Evolutionary conservation across 2,888 invertebrate genomes (phyloP).

Genomic region (Eupithecia subumbrata): DNA sequence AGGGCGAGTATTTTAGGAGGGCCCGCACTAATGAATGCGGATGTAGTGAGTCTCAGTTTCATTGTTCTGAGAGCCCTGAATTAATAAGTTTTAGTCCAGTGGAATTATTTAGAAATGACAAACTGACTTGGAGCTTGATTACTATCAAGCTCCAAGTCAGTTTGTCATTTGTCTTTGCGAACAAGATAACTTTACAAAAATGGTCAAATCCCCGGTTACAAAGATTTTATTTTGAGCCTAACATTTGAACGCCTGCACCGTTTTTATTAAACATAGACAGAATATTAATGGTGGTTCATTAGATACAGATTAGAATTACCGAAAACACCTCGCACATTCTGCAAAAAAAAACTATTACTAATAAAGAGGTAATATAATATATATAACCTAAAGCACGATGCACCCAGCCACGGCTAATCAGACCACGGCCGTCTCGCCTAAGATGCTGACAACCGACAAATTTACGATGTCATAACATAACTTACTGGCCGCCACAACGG

Average conservation of each 20-base stretch:
- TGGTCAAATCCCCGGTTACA: no score
- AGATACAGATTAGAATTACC: background rate
- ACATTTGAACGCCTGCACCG: no score
- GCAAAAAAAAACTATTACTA: background rate
- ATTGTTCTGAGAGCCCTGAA: no score
- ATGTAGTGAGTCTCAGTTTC: no score
- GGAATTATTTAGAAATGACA: no score
- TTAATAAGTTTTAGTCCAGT: no score
- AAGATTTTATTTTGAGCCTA: no score
- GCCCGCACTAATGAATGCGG: no score
- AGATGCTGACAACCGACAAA: slow-evolving; percentile 57
- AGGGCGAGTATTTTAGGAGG: background rate
- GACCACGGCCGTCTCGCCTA: slow-evolving; percentile 45
- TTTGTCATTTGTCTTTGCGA: no score
- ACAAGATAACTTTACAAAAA: no score
- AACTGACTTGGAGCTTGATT: background rate
- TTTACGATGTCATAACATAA: slow-evolving; percentile 68
- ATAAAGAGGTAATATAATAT: background rate
- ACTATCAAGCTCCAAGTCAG: no score
- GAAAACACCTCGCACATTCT: background rate
- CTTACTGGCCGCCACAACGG: slow-evolving; percentile 50
- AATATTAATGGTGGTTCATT: background rate
- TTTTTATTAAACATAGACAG: background rate
- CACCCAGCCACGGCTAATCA: slow-evolving; percentile 39
- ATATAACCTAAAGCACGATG: slow-evolving; percentile 14